These are phyloP conservation scores for Pteria penguin DNA, from an alignment of 2,888 invertebrate genomes.

Conservation along the genomic window DNA sequence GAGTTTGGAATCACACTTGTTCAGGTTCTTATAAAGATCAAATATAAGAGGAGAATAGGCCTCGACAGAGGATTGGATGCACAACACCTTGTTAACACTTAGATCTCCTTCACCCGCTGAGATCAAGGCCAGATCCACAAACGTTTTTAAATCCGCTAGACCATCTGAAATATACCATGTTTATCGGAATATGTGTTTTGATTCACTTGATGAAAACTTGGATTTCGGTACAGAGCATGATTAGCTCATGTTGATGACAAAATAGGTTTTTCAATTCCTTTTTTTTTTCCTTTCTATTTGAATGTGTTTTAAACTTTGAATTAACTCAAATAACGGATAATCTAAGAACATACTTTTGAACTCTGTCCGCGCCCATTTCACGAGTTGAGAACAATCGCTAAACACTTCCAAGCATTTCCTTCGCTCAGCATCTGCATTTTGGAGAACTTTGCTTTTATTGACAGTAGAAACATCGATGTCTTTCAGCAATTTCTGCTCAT, in stretches of 20 bases:
- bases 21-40: slow-evolving; percentile 43
- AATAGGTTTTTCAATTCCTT: not conserved
- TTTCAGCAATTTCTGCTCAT: too few relatives aligned
- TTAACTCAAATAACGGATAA: not conserved
- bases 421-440: not conserved
- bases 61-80: slow-evolving; percentile 62
- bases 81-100: slow-evolving; percentile 61
- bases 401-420: not conserved
- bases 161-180: not conserved
- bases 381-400: not conserved
- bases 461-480: not conserved
- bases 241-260: too few relatives aligned
- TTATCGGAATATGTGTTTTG: too few relatives aligned
- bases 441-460: not conserved
- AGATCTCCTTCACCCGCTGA: slow-evolving; percentile 67
- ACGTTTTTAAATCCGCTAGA: slow-evolving; percentile 47
- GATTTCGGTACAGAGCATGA: too few relatives aligned
- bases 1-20: not conserved
- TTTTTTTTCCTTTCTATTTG: not conserved
- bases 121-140: slow-evolving; percentile 70
- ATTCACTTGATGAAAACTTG: too few relatives aligned
- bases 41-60: slow-evolving; percentile 72
- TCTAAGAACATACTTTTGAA: too few relatives aligned
- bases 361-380: not conserved
- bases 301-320: not conserved